phyloP scores from a whole-genome alignment of 64 coral and sea anemone genomes.

The Montipora efflorescens region DNA sequence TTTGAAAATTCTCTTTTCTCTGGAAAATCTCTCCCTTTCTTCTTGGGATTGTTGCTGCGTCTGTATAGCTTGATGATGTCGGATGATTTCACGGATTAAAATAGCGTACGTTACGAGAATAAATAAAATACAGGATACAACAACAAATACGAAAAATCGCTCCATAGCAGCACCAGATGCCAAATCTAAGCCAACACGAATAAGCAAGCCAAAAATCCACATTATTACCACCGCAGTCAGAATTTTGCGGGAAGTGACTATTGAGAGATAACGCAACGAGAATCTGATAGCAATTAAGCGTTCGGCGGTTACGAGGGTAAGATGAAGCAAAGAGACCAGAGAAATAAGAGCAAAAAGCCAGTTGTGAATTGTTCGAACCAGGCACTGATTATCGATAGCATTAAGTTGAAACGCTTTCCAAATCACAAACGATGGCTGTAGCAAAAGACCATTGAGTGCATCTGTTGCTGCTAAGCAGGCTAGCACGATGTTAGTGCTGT shows the following conservation, averaged over 20 bases:
- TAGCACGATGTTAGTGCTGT: background rate
- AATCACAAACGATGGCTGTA: background rate
- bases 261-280: background rate
- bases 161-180: background rate
- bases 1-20: background rate
- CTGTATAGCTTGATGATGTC: background rate
- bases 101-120: background rate
- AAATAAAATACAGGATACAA: slow-evolving; percentile 15
- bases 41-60: background rate
- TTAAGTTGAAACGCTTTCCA: slow-evolving; percentile 27
- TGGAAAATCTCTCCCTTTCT: background rate
- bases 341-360: background rate
- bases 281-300: background rate
- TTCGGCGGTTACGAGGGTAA: slow-evolving; percentile 4
- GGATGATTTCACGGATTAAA: background rate
- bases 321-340: background rate
- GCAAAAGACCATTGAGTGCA: background rate
- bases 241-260: background rate
- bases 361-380: slow-evolving; percentile 6
- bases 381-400: background rate
- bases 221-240: background rate
- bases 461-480: slow-evolving; percentile 18
- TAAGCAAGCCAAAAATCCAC: background rate
- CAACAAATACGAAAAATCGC: background rate
- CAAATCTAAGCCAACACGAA: background rate